phyloP scores from a whole-genome alignment of 1,140 invertebrate species.

The Cylas formicarius region DNA sequence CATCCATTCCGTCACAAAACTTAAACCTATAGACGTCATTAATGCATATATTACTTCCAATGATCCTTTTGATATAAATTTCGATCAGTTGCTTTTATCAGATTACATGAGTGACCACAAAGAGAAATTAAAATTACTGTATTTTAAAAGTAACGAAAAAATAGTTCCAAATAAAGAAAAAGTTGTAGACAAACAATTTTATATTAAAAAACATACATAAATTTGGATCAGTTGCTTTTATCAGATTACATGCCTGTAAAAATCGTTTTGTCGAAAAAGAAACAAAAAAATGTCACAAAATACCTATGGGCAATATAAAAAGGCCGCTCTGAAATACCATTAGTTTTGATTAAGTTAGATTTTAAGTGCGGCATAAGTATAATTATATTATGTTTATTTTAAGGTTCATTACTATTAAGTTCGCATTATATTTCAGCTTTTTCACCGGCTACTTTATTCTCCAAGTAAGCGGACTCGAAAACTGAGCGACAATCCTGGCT shows the following conservation, averaged over 20 bases:
- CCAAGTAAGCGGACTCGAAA: neutral
- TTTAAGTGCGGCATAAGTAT: no score
- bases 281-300: slow-evolving; percentile 1
- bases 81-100: slow-evolving; percentile 8
- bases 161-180: slow-evolving; percentile 9
- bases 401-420: no score
- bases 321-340: slow-evolving; percentile 5
- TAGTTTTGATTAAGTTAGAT: slow-evolving; percentile 7
- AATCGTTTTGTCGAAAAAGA: slow-evolving; percentile 8
- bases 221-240: neutral
- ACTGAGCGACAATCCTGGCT: no score
- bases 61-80: slow-evolving; percentile 7
- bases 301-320: slow-evolving; percentile 11
- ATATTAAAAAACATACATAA: slow-evolving; percentile 1
- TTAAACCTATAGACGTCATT: slow-evolving; percentile 7
- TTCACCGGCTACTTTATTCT: slow-evolving; percentile 2
- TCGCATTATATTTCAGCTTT: no score
- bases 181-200: slow-evolving; percentile 1
- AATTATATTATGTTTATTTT: no score
- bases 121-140: slow-evolving; percentile 6
- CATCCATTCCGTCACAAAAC: neutral
- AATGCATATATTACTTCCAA: neutral
- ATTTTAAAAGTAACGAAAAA: slow-evolving; percentile 2
- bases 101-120: slow-evolving; percentile 12
- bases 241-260: slow-evolving; percentile 2